Evolutionary conservation across 2,113 vertebrate species (phyloP).

Genomic region (Balaeniceps rex): DNA sequence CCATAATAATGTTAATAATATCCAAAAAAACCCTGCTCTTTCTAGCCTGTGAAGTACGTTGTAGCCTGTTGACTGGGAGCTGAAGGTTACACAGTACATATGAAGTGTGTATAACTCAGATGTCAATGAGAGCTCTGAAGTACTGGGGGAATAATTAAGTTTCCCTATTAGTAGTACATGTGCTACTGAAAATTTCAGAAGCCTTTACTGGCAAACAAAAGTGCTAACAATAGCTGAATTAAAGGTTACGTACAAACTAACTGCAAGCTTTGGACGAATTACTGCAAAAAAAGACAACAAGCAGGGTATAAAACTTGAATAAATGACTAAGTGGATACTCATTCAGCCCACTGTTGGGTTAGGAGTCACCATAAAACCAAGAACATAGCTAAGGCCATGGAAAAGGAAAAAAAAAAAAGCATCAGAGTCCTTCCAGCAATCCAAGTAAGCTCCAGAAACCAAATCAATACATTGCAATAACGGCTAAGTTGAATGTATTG

Average conservation of each 20-base stretch:
- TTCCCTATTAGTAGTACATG: slow-evolving; percentile 33
- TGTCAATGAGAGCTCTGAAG: slow-evolving; percentile 23
- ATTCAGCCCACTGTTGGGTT: not conserved
- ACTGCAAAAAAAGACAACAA: slow-evolving; percentile 65
- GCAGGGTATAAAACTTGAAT: slow-evolving; percentile 26
- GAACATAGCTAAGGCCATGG: not conserved
- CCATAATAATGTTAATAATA: slow-evolving; percentile 19
- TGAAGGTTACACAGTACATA: slow-evolving; percentile 42
- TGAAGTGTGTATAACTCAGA: slow-evolving; percentile 48
- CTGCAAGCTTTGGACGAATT: slow-evolving; percentile 83
- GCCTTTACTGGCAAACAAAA: slow-evolving; percentile 83
- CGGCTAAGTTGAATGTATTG: not conserved
- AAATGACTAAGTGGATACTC: slow-evolving; percentile 20
- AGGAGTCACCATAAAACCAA: not conserved
- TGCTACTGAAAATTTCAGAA: slow-evolving; percentile 67
- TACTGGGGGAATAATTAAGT: slow-evolving; percentile 68
- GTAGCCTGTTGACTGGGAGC: not conserved
- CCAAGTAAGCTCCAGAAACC: not conserved
- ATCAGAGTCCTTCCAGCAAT: not conserved
- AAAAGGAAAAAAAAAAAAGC: not conserved
- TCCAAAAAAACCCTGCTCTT: not conserved
- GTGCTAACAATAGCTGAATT: slow-evolving; percentile 90
- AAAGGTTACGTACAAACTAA: slow-evolving; percentile 87
- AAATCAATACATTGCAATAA: slow-evolving; percentile 3
- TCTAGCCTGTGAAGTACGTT: not conserved